phyloP scores from a whole-genome alignment of 2,888 invertebrate species.

The Creontiades dilutus region DNA sequence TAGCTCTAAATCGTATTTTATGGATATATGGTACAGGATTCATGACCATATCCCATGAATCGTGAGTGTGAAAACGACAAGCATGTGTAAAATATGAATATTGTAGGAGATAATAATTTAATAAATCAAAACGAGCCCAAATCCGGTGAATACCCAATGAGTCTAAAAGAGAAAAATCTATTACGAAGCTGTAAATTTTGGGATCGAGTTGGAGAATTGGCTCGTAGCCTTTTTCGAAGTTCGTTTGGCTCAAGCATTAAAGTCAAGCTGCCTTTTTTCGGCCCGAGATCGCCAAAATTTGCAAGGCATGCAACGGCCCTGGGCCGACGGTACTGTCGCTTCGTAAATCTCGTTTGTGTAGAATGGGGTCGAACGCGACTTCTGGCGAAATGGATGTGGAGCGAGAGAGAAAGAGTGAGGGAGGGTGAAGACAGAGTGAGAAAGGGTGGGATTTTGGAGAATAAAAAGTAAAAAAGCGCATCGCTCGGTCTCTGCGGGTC shows the following conservation, averaged over 20 bases:
- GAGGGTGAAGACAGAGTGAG: not conserved
- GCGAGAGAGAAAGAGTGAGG: not conserved
- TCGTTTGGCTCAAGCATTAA: constrained; percentile 8
- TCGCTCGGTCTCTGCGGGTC: not conserved
- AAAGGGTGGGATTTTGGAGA: not conserved
- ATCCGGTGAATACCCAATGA: not conserved
- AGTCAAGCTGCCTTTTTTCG: not conserved
- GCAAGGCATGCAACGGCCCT: constrained; percentile 22
- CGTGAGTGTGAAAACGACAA: not conserved
- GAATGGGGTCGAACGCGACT: constrained; percentile 17
- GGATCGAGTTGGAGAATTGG: not conserved
- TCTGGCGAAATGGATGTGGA: not conserved
- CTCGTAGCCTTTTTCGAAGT: not conserved
- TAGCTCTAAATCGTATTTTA: too few relatives aligned
- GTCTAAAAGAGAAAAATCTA: constrained; percentile 16
- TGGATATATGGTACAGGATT: not conserved
- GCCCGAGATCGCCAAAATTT: not conserved
- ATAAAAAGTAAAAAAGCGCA: not conserved
- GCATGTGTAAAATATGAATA: not conserved
- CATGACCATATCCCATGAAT: not conserved
- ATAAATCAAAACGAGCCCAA: not conserved
- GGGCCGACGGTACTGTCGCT: constrained; percentile 5
- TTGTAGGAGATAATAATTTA: not conserved
- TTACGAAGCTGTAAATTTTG: constrained; percentile 15
- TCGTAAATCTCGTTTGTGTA: constrained; percentile 6